Base-by-base conservation (phyloP, 2,113 vertebrate species). In the Aphelocoma coerulescens region DNA sequence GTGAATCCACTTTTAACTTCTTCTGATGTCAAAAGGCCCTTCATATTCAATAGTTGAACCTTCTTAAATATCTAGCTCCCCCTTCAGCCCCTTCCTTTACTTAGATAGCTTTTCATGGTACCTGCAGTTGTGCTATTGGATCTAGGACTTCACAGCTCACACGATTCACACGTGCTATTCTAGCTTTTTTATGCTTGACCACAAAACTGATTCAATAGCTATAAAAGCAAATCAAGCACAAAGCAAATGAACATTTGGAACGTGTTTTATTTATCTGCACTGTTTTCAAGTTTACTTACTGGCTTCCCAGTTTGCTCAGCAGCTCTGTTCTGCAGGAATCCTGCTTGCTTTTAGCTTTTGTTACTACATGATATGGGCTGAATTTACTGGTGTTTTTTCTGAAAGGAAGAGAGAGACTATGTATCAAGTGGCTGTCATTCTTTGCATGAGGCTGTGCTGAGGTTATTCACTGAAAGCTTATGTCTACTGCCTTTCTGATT, bases 51-150 rank as follows among this genome's bases (percentile, higher is more conserved):
- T 24, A 13, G 9, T 46, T 58, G 52, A 89, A 17, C 30, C 85
- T 83, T 66, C 6, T 73, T 69, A 76, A 73, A 77, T 51, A 72
- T 66, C 62, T 54, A 33, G 28, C 54, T 89, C 39, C 51, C 41
- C 54, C 39, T 90, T 94, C 82, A 92, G n/a, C 76, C 17, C 12
- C 11, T 88, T 90, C 16, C 32, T 88, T 89, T 85, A 9, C 21
- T 85, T 79, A 24, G 21, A 59, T 27, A 80, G 27, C 51, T 86
- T 39, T 8, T 58, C 54, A 28, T 18, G 49, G 16, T 76, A 44
- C 51, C 67, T 86, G 32, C 1, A 1, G 18, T 39, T 75, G 35
- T 78, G 35, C 30, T 39, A 10, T 24, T 28, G 18, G 41, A 46
- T 66, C 39, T 61, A 15, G 66, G 65, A 41, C 54, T 88, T 82